A percentile compares a stretch with the other conserved stretches of the same genome.
Evolutionary conservation across 2,888 invertebrate species (phyloP).

Genomic region (Pterostichus niger): DNA sequence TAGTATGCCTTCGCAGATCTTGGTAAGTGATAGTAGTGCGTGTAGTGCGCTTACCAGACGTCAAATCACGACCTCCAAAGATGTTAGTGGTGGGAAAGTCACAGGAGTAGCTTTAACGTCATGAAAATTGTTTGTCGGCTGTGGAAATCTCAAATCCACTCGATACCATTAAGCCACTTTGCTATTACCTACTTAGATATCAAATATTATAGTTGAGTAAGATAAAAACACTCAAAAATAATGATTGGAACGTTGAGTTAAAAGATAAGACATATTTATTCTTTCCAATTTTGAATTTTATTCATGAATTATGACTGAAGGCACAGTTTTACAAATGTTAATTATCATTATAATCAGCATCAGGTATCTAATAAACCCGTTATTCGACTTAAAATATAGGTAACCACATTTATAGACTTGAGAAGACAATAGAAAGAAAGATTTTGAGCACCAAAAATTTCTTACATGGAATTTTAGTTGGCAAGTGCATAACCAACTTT

Average conservation of each 20-base stretch:
- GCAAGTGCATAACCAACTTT: conserved; percentile 49
- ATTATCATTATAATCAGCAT: conserved; percentile 61
- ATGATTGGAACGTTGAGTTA: neutral
- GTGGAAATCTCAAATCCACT: too few species aligned
- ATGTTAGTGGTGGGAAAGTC: too few species aligned
- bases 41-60: too few species aligned
- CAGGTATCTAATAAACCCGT: conserved; percentile 72
- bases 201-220: neutral
- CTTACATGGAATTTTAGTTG: conserved; percentile 60
- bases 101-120: too few species aligned
- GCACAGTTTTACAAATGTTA: conserved; percentile 72
- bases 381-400: conserved; percentile 69
- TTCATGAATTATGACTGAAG: conserved; percentile 69
- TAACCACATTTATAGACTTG: conserved; percentile 38
- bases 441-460: conserved; percentile 49
- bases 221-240: conserved; percentile 6
- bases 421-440: conserved; percentile 31
- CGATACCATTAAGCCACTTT: too few species aligned
- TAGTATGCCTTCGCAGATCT: too few species aligned
- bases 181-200: too few species aligned
- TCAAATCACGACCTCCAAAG: too few species aligned
- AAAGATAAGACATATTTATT: conserved; percentile 10
- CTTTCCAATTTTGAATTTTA: conserved; percentile 64
- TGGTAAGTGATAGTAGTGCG: too few species aligned
- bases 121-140: too few species aligned